phyloP scores from a whole-genome alignment of 2,113 vertebrate species.

The Physeter macrocephalus region DNA sequence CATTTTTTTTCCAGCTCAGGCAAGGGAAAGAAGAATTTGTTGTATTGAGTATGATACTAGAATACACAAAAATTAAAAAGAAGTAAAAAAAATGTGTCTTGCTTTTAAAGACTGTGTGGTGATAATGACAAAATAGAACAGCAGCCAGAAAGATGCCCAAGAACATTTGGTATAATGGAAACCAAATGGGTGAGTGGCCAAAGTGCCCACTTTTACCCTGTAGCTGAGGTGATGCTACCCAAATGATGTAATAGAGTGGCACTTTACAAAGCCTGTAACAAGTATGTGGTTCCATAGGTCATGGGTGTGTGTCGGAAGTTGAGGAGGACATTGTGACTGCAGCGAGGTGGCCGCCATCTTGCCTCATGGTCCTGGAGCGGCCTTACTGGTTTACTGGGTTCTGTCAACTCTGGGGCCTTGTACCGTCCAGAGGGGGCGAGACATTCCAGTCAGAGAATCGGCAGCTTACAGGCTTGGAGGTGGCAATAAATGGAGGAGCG shows the following conservation, averaged over 20 bases:
- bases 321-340: rapidly evolving
- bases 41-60: not conserved
- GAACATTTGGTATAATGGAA: rapidly evolving
- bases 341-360: not conserved
- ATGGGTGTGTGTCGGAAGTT: rapidly evolving
- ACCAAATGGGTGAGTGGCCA: not conserved
- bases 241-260: not conserved
- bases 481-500: too few species aligned
- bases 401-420: not conserved
- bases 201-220: not conserved
- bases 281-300: rapidly evolving
- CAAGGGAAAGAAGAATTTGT: not conserved
- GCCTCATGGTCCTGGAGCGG: not conserved
- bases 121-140: not conserved
- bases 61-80: not conserved
- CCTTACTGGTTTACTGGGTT: not conserved
- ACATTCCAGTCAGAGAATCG: not conserved
- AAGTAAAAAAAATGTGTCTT: not conserved
- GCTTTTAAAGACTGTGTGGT: not conserved
- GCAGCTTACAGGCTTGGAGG: not conserved
- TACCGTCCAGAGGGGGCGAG: not conserved
- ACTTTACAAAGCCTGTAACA: not conserved
- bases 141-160: not conserved
- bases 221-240: not conserved
- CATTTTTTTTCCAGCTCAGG: not conserved